Conservation (phyloP, 2,888 invertebrate species). For the Teleiodes luculella region DNA sequence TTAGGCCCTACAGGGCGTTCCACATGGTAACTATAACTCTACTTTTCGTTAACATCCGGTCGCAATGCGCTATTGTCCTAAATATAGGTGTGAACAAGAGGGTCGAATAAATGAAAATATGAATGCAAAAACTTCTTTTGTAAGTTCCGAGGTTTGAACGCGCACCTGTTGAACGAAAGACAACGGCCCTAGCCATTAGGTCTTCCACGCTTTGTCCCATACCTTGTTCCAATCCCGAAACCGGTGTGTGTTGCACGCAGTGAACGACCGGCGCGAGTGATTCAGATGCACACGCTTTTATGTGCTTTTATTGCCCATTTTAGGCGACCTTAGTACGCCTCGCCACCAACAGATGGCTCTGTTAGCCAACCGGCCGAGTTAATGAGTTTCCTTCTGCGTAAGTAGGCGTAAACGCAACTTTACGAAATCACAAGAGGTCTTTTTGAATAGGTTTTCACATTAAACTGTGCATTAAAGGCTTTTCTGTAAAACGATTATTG, state of each 20-base stretch:
- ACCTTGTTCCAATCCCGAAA: neutral
- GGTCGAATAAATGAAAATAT: too few species aligned
- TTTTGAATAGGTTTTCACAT: neutral
- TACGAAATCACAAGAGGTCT: neutral
- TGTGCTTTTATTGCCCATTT: conserved; percentile 32
- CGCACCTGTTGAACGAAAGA: too few species aligned
- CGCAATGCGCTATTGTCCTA: too few species aligned
- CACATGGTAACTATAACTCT: too few species aligned
- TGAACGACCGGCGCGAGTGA: conserved; percentile 28
- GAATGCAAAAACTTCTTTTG: too few species aligned
- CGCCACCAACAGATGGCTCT: neutral
- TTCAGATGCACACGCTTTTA: conserved; percentile 31
- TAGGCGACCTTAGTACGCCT: conserved; percentile 19
- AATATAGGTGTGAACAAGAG: too few species aligned
- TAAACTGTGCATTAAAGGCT: neutral
- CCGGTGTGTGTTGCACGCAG: conserved; percentile 21
- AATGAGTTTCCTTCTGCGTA: conserved; percentile 1
- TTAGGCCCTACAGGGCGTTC: too few species aligned
- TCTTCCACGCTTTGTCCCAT: neutral
- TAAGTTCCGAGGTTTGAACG: too few species aligned
- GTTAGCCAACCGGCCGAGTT: neutral
- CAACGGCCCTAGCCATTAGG: too few species aligned
- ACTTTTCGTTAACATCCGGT: too few species aligned
- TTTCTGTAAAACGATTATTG: neutral
- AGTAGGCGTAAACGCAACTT: neutral